These are phyloP conservation scores for Phataginus tetradactyla DNA, from an alignment of 2,797 vertebrate genomes.

Conservation along the genomic window DNA sequence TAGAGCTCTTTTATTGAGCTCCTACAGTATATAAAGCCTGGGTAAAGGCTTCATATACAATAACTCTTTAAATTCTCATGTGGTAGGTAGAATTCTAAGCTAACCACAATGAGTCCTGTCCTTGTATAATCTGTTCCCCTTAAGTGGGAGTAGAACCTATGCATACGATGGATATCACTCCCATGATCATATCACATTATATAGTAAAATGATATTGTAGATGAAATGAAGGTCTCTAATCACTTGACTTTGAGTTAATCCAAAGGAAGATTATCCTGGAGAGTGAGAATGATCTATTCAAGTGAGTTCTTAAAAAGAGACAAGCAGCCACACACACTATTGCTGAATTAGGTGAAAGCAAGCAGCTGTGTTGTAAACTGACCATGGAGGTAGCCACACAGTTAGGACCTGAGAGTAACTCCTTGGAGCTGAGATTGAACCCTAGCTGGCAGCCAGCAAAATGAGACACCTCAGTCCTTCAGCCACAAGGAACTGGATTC, in stretches of 20 bases:
- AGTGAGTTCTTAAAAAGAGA: background rate
- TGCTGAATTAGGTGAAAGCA: background rate
- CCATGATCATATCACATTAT: background rate
- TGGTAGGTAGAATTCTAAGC: background rate
- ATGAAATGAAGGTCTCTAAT: background rate
- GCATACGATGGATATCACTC: background rate
- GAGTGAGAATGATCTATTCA: background rate
- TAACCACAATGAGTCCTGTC: fast-evolving
- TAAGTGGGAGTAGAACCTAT: background rate
- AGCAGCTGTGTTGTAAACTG: background rate
- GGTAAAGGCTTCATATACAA: background rate
- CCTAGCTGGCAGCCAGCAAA: background rate
- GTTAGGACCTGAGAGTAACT: background rate
- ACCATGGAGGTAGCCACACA: fast-evolving
- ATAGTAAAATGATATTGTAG: background rate
- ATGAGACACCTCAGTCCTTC: background rate
- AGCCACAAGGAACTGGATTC: background rate
- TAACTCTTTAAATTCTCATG: background rate
- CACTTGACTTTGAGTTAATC: background rate
- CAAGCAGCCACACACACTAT: background rate
- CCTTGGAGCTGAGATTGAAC: background rate
- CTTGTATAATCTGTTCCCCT: background rate
- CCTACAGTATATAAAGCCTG: background rate
- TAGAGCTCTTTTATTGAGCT: background rate
- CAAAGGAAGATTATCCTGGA: background rate